phyloP scores from a whole-genome alignment of 2,888 invertebrate species.

The Apamea monoglypha region DNA sequence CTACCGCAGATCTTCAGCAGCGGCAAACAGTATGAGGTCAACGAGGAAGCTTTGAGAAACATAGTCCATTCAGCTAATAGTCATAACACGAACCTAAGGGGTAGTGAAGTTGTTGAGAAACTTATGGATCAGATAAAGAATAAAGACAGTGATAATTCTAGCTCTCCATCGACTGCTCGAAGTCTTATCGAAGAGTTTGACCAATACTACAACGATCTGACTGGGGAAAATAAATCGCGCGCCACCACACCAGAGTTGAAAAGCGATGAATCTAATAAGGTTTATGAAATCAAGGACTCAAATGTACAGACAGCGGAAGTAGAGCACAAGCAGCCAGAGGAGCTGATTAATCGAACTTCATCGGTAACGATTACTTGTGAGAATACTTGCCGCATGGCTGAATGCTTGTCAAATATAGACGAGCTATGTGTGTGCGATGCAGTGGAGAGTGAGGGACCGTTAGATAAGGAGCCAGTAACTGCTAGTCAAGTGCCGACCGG shows the following conservation, averaged over 20 bases:
- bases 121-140: slow-evolving; percentile 81
- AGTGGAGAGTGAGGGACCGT: slow-evolving; percentile 18
- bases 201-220: slow-evolving; percentile 82
- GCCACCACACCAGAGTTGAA: slow-evolving; percentile 62
- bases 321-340: slow-evolving; percentile 35
- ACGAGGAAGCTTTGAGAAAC: slow-evolving; percentile 84
- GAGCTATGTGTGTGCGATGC: slow-evolving; percentile 46
- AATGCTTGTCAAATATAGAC: slow-evolving; percentile 16
- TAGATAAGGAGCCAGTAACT: slow-evolving; percentile 43
- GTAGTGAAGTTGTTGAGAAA: slow-evolving; percentile 75
- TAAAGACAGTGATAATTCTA: slow-evolving; percentile 76
- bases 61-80: slow-evolving; percentile 81
- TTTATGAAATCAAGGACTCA: slow-evolving; percentile 66
- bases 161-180: slow-evolving; percentile 84
- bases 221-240: slow-evolving; percentile 72
- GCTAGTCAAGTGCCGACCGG: slow-evolving; percentile 72
- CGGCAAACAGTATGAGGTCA: slow-evolving; percentile 86
- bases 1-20: slow-evolving; percentile 85
- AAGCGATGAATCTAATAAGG: slow-evolving; percentile 43
- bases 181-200: slow-evolving; percentile 87
- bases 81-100: slow-evolving; percentile 69
- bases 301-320: slow-evolving; percentile 45
- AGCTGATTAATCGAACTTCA: slow-evolving; percentile 39
- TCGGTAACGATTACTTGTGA: slow-evolving; percentile 53
- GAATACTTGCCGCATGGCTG: neutral